Evolutionary conservation across 2,113 vertebrate species (phyloP).

Genomic region (Excalfactoria chinensis): DNA sequence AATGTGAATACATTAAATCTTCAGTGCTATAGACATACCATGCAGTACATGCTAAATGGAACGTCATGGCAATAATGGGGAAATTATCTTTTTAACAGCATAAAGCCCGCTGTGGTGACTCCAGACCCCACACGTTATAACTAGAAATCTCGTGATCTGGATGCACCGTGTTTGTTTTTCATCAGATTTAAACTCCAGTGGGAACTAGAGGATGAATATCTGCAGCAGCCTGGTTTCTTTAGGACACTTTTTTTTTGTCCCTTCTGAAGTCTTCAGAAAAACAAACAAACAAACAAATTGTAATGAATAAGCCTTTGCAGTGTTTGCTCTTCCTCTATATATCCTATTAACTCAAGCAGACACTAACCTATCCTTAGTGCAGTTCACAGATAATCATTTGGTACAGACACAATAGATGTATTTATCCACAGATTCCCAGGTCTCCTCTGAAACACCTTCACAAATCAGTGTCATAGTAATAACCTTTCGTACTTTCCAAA

Average conservation of each 20-base stretch:
- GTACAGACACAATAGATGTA: background rate
- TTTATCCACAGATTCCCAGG: background rate
- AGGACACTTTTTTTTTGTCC: background rate
- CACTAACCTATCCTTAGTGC: background rate
- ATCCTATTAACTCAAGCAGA: background rate
- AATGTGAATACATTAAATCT: background rate
- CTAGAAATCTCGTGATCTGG: background rate
- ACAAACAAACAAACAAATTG: background rate
- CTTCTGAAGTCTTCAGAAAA: background rate
- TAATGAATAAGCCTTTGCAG: background rate
- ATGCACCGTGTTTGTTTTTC: background rate
- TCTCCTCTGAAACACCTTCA: background rate
- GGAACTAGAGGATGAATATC: background rate
- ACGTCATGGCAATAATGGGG: background rate
- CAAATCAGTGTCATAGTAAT: background rate
- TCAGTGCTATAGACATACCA: fast-evolving
- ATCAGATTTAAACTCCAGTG: background rate
- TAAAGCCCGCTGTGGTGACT: background rate
- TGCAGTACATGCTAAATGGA: background rate
- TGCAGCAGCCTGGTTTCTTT: background rate
- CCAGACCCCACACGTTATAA: background rate
- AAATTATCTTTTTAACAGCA: background rate
- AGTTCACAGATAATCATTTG: background rate
- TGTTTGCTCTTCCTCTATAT: background rate
- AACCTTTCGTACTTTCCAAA: background rate